phyloP scores from a whole-genome alignment of 2,113 vertebrate species.

The Brienomyrus longianalis region DNA sequence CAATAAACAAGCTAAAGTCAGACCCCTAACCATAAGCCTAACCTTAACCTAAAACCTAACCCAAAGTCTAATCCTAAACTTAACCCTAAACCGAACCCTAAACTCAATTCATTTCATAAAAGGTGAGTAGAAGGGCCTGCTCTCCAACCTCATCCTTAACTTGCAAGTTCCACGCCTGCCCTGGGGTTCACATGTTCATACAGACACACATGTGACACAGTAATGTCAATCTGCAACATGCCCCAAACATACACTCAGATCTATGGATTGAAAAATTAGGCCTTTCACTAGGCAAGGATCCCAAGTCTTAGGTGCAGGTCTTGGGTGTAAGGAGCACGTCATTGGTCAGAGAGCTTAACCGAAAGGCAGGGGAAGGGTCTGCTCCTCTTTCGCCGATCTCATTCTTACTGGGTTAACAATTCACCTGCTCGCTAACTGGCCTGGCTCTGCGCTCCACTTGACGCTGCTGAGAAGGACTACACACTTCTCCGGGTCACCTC shows the following conservation, averaged over 20 bases:
- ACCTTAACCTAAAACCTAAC: neutral
- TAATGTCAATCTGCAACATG: neutral
- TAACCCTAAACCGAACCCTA: neutral
- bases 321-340: neutral
- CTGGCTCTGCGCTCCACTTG: neutral
- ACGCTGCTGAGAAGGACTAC: neutral
- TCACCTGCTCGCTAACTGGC: neutral
- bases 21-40: neutral
- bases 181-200: neutral
- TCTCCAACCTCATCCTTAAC: neutral
- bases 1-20: neutral
- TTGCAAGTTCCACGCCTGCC: neutral
- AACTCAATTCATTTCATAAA: neutral
- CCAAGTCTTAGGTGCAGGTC: neutral
- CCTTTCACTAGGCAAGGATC: neutral
- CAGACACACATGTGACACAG: neutral
- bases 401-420: neutral
- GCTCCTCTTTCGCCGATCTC: neutral
- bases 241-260: neutral
- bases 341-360: neutral
- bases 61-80: neutral
- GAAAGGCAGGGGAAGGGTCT: neutral
- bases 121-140: neutral
- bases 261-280: neutral
- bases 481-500: no score